Conservation (phyloP, 92 coral and sea anemone species). For the Nematostella vectensis region DNA sequence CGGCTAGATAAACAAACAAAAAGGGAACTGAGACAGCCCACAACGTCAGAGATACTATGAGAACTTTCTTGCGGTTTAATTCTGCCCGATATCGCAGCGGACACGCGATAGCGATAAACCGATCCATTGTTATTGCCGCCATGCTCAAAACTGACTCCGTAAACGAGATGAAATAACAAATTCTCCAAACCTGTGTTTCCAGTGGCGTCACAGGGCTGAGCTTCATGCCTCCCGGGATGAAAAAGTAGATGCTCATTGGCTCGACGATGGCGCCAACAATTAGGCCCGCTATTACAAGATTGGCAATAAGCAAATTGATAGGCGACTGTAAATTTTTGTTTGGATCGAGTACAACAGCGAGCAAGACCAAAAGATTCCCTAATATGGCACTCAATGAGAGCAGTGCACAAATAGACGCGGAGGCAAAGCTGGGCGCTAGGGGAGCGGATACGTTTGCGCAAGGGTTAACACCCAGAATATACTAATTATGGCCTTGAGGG, state of each 20-base stretch:
- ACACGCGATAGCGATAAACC: too few species aligned
- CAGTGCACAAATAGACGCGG: constrained; percentile 43
- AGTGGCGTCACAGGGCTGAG: constrained; percentile 11
- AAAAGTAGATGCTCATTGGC: constrained; percentile 57
- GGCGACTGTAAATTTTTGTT: constrained; percentile 67
- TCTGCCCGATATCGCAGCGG: constrained; percentile 23
- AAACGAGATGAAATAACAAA: constrained; percentile 65
- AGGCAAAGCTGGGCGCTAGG: constrained; percentile 38
- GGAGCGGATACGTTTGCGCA: constrained; percentile 49
- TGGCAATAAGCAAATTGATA: constrained; percentile 64
- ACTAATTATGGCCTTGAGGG: background rate
- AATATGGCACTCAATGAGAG: constrained; percentile 62
- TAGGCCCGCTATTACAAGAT: constrained; percentile 71
- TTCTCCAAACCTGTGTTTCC: constrained; percentile 21
- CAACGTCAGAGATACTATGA: constrained; percentile 27
- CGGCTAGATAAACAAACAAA: constrained; percentile 41
- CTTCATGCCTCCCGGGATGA: constrained; percentile 64
- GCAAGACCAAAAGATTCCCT: constrained; percentile 69
- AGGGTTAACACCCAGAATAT: constrained; percentile 21
- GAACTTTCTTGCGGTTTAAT: constrained; percentile 18
- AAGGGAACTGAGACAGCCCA: constrained; percentile 42
- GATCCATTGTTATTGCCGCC: constrained; percentile 64
- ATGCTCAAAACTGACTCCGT: constrained; percentile 69
- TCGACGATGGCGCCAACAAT: constrained; percentile 76
- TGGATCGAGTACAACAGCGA: constrained; percentile 77